These are phyloP conservation scores for Naso thynnoides DNA, from an alignment of 2,797 vertebrate species.

Conservation along the genomic window DNA sequence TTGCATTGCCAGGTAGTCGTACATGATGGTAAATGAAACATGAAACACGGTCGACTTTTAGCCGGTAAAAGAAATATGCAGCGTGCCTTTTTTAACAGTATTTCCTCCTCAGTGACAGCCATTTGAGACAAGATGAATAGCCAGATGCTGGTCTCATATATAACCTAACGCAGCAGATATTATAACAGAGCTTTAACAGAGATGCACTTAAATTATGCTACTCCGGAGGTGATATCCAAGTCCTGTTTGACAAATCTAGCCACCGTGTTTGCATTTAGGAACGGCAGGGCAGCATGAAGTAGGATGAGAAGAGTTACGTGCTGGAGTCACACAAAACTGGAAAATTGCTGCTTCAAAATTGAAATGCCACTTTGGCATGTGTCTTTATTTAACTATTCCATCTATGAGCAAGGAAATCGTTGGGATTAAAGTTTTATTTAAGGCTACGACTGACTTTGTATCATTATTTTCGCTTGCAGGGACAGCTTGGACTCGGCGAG, in stretches of 20 bases:
- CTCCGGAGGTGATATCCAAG: constrained; percentile 74
- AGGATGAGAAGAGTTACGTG: constrained; percentile 19
- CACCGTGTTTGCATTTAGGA: constrained; percentile 63
- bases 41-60: constrained; percentile 83
- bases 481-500: constrained; percentile 74
- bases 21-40: constrained; percentile 66
- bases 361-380: constrained; percentile 39
- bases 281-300: constrained; percentile 45
- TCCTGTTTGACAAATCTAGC: constrained; percentile 73
- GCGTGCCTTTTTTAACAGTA: constrained; percentile 80
- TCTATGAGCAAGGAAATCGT: constrained; percentile 43
- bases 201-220: constrained; percentile 47
- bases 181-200: constrained; percentile 82
- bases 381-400: constrained; percentile 54
- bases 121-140: constrained; percentile 90
- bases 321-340: constrained; percentile 29
- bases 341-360: constrained; percentile 36
- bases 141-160: constrained; percentile 87
- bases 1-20: constrained; percentile 40
- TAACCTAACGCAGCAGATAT: constrained; percentile 85
- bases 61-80: constrained; percentile 85
- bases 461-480: constrained; percentile 62
- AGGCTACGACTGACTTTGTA: constrained; percentile 49
- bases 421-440: constrained; percentile 60
- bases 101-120: constrained; percentile 89